Evolutionary conservation across 2,888 invertebrate genomes (phyloP).

Genomic region (Drosophila mulleri): DNA sequence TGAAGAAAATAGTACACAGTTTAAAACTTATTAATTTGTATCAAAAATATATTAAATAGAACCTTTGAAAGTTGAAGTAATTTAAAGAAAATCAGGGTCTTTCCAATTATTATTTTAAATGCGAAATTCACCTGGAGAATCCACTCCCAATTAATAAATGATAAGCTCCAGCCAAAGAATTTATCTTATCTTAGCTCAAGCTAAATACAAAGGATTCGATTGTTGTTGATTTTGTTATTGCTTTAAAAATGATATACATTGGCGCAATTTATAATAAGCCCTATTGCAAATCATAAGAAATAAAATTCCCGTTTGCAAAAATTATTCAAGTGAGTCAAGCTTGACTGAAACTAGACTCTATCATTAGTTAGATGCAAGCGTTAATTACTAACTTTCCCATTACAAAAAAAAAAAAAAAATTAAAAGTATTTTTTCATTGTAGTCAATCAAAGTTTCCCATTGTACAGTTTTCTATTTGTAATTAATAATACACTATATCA

Average conservation of each 20-base stretch:
- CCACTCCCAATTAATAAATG: slow-evolving; percentile 6
- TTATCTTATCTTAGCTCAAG: too few relatives aligned
- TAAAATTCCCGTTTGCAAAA: slow-evolving; percentile 29
- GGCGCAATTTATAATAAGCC: background rate
- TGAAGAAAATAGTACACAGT: background rate
- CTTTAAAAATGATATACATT: background rate
- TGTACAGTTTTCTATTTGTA: background rate
- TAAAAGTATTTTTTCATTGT: background rate
- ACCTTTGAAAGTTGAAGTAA: background rate
- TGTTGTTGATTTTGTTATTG: background rate
- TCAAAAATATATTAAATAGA: background rate
- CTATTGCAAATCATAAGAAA: background rate
- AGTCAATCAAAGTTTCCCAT: background rate
- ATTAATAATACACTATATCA: background rate
- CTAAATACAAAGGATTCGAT: background rate
- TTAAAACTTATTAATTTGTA: background rate
- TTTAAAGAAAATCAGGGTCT: background rate
- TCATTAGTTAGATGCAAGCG: slow-evolving; percentile 31
- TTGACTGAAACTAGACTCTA: slow-evolving; percentile 16
- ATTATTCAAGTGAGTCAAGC: slow-evolving; percentile 34
- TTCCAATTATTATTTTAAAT: background rate
- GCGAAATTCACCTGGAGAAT: background rate
- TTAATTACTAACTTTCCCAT: slow-evolving; percentile 53
- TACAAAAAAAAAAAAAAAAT: background rate
- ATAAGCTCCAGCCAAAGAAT: background rate